phyloP scores from a whole-genome alignment of 2,888 invertebrate species.

The Lucinisca nassula region DNA sequence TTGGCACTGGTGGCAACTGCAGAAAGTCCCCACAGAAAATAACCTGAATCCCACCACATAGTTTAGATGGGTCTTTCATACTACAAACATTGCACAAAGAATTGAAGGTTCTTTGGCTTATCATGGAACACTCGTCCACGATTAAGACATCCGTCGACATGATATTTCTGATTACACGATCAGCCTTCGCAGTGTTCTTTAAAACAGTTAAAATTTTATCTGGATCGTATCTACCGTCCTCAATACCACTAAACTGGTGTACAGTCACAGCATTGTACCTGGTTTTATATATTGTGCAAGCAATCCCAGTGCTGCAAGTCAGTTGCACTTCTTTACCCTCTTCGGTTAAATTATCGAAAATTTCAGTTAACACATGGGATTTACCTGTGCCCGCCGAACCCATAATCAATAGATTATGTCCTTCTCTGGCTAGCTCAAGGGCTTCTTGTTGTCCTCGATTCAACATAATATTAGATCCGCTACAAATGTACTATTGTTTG shows the following conservation, averaged over 20 bases:
- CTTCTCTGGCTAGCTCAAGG: background rate
- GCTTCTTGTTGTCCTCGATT: background rate
- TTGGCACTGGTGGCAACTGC: background rate
- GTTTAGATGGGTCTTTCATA: background rate
- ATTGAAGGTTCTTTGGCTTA: background rate
- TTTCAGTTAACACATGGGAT: background rate
- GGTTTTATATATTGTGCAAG: no score
- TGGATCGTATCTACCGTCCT: background rate
- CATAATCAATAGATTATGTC: background rate
- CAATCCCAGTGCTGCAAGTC: background rate
- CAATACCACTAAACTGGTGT: background rate
- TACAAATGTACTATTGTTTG: no score
- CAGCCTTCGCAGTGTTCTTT: no score
- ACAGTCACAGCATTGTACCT: background rate
- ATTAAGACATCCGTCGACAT: no score
- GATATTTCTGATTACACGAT: no score
- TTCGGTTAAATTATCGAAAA: background rate
- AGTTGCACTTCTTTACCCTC: background rate
- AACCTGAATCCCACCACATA: background rate
- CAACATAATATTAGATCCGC: no score
- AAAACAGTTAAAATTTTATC: no score
- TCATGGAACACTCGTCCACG: background rate
- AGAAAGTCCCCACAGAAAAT: background rate
- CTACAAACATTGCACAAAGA: background rate
- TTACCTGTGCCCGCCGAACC: background rate